A percentile compares a stretch with the other conserved stretches of the same genome.
phyloP scores from a whole-genome alignment of 2,797 vertebrate species.

The Hypotaenidia philippensis region DNA sequence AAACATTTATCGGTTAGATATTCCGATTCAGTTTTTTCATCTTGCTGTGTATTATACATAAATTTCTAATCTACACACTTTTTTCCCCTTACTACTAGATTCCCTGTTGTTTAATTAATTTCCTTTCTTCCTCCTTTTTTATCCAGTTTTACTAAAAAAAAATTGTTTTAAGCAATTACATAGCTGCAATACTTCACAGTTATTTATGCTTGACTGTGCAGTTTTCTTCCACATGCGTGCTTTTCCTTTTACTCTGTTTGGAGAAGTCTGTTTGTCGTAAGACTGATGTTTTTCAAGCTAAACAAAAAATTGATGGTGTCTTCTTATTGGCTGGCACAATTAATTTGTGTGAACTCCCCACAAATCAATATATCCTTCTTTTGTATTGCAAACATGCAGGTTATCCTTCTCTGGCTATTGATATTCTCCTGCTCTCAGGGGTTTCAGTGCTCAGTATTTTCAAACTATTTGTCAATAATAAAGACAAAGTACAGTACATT shows the following conservation, averaged over 20 bases:
- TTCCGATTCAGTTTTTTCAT: background rate
- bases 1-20: background rate
- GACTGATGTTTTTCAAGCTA: background rate
- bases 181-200: background rate
- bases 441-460: slow-evolving; percentile 33
- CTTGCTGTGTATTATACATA: background rate
- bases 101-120: background rate
- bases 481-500: background rate
- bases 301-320: slow-evolving; percentile 15
- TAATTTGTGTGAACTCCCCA: background rate
- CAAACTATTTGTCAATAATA: slow-evolving; percentile 31
- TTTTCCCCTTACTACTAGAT: background rate
- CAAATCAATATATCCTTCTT: slow-evolving; percentile 19
- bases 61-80: background rate
- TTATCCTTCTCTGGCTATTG: background rate
- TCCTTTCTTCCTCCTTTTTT: background rate
- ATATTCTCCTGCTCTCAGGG: background rate
- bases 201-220: background rate
- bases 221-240: background rate
- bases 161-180: background rate
- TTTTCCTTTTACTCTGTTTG: background rate
- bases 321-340: slow-evolving; percentile 14
- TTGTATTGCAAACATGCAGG: slow-evolving; percentile 23
- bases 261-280: slow-evolving; percentile 9
- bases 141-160: background rate